Base-by-base conservation (phyloP, 1,140 invertebrate species). In the Listronotus bonariensis region DNA sequence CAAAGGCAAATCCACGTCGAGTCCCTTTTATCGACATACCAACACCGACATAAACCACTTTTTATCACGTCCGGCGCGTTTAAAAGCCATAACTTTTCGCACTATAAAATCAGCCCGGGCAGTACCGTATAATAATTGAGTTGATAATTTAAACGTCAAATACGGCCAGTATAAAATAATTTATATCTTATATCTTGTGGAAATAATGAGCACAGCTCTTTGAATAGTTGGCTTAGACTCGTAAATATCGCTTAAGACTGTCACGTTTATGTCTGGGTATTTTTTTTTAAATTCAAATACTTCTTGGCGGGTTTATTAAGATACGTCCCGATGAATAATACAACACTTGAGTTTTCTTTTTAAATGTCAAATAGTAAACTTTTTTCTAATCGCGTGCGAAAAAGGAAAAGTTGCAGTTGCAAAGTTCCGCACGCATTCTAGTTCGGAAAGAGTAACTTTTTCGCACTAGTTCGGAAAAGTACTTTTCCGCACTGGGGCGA, bases 111-210 rank as follows among this genome's bases (percentile, higher is more conserved):
- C 52, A 52, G 14, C 42, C 41, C 40, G 42, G n/a, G 41, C 49
- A 43, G 18, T 53, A 54, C 51, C 34, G 53, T 40, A 40, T 54
- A 31, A 54, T 66, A 66, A 66, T 66, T 66, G 64, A 66, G 55
- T 38, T 41, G 64, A 66, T 66, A 66, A 66, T 66, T 66, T 66
- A 66, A 66, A 58, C 54, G 64, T 66, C 64, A 66, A 66, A 59
- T 58, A 36, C 9, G 45, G 57, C 55, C 64, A 55, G 53, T 66
- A 56, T 56, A 66, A 53, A 59, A 59, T 66, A 66, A 66, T 66
- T 66, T 66, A 66, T 66, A 66, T 55, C 53, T 58, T 58, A 55
- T 59, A 59, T 66, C 56, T 55, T 7, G 40, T n/a, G 20, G 43
- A 52, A 52, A 54, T 63, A 63, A 63, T 55, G 52, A 54, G 34